phyloP scores from a whole-genome alignment of 2,888 invertebrate species.

The Caenorhabditis zanzibari region DNA sequence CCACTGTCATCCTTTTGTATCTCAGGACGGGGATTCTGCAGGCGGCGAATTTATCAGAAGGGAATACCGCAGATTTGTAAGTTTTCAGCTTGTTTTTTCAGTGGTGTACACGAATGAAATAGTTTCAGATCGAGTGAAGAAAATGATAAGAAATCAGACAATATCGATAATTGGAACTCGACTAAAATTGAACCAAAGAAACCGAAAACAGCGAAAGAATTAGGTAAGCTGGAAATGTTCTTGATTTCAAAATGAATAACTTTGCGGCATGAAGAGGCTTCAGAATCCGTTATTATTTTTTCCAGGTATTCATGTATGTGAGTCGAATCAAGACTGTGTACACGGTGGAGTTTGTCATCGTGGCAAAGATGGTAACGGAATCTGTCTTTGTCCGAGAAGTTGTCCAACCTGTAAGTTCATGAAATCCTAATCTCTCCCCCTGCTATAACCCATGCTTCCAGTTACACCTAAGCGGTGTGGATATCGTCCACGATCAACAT shows the following conservation, averaged over 20 bases:
- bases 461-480: constrained; percentile 60
- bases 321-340: constrained; percentile 79
- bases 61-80: constrained; percentile 21
- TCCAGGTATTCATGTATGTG: constrained; percentile 76
- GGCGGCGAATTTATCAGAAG: constrained; percentile 2
- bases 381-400: constrained; percentile 80
- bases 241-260: background rate
- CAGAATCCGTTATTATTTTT: background rate
- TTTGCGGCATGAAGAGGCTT: no score
- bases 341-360: constrained; percentile 78
- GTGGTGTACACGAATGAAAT: background rate
- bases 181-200: constrained; percentile 24
- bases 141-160: background rate
- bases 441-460: constrained; percentile 35
- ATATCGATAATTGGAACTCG: constrained; percentile 22
- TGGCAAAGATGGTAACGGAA: constrained; percentile 74
- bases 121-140: constrained; percentile 43
- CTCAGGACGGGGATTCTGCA: constrained; percentile 40
- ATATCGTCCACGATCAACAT: constrained; percentile 4
- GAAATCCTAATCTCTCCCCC: background rate
- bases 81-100: constrained; percentile 13
- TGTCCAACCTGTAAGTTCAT: constrained; percentile 78
- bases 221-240: constrained; percentile 15
- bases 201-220: constrained; percentile 48
- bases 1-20: constrained; percentile 46